Base-by-base conservation (phyloP, 1,140 invertebrate genomes). In the Thereuonema tuberculata region DNA sequence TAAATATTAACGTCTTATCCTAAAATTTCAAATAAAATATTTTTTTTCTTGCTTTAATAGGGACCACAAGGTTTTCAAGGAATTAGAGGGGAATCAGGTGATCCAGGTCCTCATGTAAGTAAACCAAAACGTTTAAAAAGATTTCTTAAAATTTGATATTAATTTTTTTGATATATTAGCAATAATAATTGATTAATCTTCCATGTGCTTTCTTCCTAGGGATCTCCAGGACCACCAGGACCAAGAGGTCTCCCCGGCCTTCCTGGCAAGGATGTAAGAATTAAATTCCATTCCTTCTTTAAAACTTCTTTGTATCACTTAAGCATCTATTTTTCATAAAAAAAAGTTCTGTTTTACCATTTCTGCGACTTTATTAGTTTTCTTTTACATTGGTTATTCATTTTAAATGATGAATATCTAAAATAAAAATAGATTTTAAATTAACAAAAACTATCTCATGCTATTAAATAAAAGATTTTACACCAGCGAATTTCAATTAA, bases 31-130 rank as follows among this genome's bases (percentile, higher is more conserved):
- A 55, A 1, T 54, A 2, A 49, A 15, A 3, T 17, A 28, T 28
- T 48, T 46, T 57, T 50, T 26, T 60, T 54, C 21, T 52, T 29
- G 2, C n/a, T 57, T 56, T 56, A 46, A n/a, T 53, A 67, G 66
- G 87, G 87, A 23, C 87, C 87, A 53, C 86, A 88, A 77, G 87
- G 87, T 21, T 80, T 81, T 60, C 75, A 81, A 67, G 82, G 82
- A 52, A 73, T 81, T 17, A 76, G 86, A 56, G 87, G 87, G 52
- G 87, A 91, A 69, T 72, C 82, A 2, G 87, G 86, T 1, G 80
- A 87, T 65, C 75, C 78, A 15, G 85, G 85, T 21, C 71, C 76
- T 12, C 69, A 74, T 43, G 86, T 62, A 61, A 60, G 24, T 3
- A n/a, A n/a, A n/a, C n/a, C n/a, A n/a, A n/a, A n/a, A n/a, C n/a